Percentiles rank a stretch among this genome's conserved stretches.
phyloP scores from a whole-genome alignment of 2,113 vertebrate species.

The Tachysurus vachellii region DNA sequence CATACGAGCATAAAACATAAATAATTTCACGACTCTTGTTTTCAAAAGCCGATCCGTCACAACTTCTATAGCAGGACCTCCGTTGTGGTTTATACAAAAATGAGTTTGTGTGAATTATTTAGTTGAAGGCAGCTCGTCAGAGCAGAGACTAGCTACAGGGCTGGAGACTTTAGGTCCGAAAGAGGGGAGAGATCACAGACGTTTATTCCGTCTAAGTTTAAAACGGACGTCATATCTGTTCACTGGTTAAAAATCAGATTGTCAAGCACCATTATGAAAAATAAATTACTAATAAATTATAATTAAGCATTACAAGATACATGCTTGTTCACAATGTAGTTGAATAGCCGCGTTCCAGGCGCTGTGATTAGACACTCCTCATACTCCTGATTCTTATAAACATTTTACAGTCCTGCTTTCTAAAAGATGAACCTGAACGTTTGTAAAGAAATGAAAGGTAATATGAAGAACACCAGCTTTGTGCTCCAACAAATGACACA shows the following conservation, averaged over 20 bases:
- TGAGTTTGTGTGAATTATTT: not conserved
- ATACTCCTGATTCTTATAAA: not conserved
- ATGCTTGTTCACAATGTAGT: not conserved
- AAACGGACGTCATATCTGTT: not conserved
- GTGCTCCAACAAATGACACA: not conserved
- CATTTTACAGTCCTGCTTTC: not conserved
- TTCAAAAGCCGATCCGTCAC: not conserved
- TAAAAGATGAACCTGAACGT: not conserved
- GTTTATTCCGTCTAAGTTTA: not conserved
- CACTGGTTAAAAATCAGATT: conserved; percentile 11
- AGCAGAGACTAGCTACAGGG: not conserved
- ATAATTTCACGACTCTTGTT: not conserved
- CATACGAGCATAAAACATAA: not conserved
- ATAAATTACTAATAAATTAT: too few species aligned
- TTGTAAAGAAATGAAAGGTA: not conserved
- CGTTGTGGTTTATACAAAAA: not conserved
- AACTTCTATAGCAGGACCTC: not conserved
- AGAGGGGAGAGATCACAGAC: not conserved
- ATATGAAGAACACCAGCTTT: not conserved
- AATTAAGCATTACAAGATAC: not conserved
- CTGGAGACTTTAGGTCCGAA: not conserved
- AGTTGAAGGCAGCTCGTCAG: not conserved
- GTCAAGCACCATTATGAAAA: not conserved
- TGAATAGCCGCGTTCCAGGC: not conserved
- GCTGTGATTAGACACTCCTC: not conserved